These are phyloP conservation scores for Blastobasis adustella DNA, from an alignment of 2,888 invertebrate species.

Conservation along the genomic window DNA sequence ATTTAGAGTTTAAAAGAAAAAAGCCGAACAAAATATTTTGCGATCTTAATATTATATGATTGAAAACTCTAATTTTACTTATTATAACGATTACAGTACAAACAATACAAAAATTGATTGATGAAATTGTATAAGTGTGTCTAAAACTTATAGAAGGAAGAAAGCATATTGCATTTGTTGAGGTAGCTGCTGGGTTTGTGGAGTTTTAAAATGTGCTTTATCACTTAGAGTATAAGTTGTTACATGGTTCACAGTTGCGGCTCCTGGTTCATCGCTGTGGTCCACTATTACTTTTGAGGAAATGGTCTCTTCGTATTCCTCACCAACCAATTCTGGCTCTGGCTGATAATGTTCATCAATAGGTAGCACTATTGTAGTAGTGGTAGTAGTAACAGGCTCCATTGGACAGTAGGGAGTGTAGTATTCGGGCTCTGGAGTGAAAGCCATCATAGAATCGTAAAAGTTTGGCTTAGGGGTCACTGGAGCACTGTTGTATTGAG, in stretches of 20 bases:
- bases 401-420: slow-evolving; percentile 34
- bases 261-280: slow-evolving; percentile 49
- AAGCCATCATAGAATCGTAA: slow-evolving; percentile 44
- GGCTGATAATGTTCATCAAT: slow-evolving; percentile 35
- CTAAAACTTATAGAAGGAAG: slow-evolving; percentile 37
- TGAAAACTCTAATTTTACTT: too few relatives aligned
- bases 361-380: slow-evolving; percentile 28
- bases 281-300: slow-evolving; percentile 53
- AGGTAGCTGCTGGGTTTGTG: slow-evolving; percentile 51
- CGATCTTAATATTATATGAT: too few relatives aligned
- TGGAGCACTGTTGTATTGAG: slow-evolving; percentile 26
- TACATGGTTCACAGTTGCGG: slow-evolving; percentile 56
- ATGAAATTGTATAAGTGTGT: background rate
- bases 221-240: slow-evolving; percentile 60
- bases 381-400: slow-evolving; percentile 37
- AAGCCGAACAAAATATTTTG: too few relatives aligned
- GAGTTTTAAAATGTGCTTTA: slow-evolving; percentile 54
- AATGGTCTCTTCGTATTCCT: slow-evolving; percentile 58
- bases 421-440: slow-evolving; percentile 34
- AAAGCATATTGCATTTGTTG: slow-evolving; percentile 64
- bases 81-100: too few relatives aligned
- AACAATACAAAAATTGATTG: too few relatives aligned
- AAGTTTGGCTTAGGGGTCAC: slow-evolving; percentile 46
- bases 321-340: slow-evolving; percentile 53
- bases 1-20: too few relatives aligned